phyloP scores from a whole-genome alignment of 1,140 invertebrate species.

The Eufriesea mexicana region DNA sequence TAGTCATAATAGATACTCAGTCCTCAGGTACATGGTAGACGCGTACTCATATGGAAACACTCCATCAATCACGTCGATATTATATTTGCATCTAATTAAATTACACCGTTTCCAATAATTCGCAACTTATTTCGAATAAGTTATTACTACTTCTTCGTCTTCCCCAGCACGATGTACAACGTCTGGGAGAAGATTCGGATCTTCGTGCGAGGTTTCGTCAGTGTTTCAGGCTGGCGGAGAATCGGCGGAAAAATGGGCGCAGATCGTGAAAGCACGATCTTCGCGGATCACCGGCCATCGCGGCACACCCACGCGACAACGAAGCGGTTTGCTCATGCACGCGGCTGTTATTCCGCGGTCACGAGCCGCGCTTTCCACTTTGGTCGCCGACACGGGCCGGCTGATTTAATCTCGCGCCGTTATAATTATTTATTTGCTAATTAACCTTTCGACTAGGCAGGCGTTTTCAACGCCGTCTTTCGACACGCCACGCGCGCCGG shows the following conservation, averaged over 20 bases:
- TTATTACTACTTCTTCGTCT: too few relatives aligned
- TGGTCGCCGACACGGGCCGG: conserved; percentile 25
- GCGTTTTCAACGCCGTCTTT: conserved; percentile 46
- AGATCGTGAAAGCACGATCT: background rate
- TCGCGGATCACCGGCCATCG: conserved; percentile 38
- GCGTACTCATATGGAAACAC: too few relatives aligned
- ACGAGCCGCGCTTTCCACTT: conserved; percentile 22
- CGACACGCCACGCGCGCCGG: conserved; percentile 30
- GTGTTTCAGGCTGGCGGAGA: too few relatives aligned
- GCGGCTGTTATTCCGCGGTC: conserved; percentile 2
- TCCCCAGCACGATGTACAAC: too few relatives aligned
- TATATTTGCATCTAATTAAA: too few relatives aligned
- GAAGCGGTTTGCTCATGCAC: conserved; percentile 52
- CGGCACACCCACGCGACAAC: conserved; percentile 58
- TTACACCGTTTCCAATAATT: too few relatives aligned
- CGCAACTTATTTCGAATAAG: too few relatives aligned
- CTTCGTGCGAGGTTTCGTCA: too few relatives aligned
- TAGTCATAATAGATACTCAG: too few relatives aligned
- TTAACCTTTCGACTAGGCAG: conserved; percentile 43
- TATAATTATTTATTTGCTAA: conserved; percentile 59
- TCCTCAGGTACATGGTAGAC: too few relatives aligned
- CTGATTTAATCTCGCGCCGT: conserved; percentile 56
- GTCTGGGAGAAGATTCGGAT: too few relatives aligned
- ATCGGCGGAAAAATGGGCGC: background rate
- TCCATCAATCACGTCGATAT: too few relatives aligned